phyloP scores from a whole-genome alignment of 2,113 vertebrate genomes.

The Ranitomeya variabilis region DNA sequence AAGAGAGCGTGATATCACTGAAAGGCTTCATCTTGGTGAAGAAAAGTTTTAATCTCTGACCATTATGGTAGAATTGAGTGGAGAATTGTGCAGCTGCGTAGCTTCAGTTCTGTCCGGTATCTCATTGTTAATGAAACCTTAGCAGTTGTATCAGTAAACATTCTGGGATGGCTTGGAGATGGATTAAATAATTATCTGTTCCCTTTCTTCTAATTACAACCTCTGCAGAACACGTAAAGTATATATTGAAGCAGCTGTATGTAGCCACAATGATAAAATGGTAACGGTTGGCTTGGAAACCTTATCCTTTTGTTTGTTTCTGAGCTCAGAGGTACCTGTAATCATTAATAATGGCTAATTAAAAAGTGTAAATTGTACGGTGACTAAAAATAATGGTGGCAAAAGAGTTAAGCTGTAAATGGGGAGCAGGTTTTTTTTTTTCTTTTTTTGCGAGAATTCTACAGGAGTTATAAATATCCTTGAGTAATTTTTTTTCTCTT shows the following conservation, averaged over 20 bases:
- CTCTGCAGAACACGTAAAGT: conserved; percentile 32
- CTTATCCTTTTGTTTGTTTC: conserved; percentile 48
- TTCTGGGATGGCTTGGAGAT: conserved; percentile 18
- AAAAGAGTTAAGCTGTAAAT: background rate
- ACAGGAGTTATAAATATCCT: background rate
- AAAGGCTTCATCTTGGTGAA: conserved; percentile 45
- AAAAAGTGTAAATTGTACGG: conserved; percentile 27
- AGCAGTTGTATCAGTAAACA: conserved; percentile 49
- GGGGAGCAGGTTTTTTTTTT: background rate
- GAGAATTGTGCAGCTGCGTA: conserved; percentile 40
- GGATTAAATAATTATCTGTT: conserved; percentile 43
- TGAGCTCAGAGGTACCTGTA: conserved; percentile 44
- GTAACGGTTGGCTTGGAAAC: conserved; percentile 51
- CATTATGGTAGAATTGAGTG: conserved; percentile 28
- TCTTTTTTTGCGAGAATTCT: background rate
- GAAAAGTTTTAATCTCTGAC: conserved; percentile 40
- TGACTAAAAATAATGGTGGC: conserved; percentile 14
- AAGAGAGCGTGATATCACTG: conserved; percentile 54
- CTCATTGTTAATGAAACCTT: conserved; percentile 42
- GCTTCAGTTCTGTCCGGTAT: conserved; percentile 36
- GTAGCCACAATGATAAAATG: conserved; percentile 46
- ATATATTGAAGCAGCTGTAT: conserved; percentile 51
- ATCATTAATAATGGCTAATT: conserved; percentile 49
- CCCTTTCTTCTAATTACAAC: conserved; percentile 46
- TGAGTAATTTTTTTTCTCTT: background rate